Percentiles rank a stretch among this genome's conserved stretches.
These are phyloP conservation scores for Actinia tenebrosa DNA, from an alignment of 64 coral and sea anemone species.

Conservation along the genomic window DNA sequence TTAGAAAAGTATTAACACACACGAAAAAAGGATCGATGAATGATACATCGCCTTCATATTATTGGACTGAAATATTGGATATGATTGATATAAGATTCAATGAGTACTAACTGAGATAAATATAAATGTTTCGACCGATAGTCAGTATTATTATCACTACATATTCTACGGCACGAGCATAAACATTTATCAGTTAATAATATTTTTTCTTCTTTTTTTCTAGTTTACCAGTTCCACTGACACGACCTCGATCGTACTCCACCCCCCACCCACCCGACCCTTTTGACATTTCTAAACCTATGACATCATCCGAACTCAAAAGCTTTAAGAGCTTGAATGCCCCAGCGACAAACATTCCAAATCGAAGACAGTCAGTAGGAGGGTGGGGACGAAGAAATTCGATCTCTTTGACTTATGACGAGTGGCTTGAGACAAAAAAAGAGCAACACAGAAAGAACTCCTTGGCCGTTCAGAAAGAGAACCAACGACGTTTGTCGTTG, in stretches of 20 bases:
- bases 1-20: no score
- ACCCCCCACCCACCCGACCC: background rate
- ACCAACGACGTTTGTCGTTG: background rate
- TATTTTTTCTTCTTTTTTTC: background rate
- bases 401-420: background rate
- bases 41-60: no score
- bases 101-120: no score
- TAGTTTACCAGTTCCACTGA: background rate
- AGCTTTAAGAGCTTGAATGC: background rate
- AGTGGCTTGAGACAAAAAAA: slow-evolving; percentile 4
- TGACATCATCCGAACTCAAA: background rate
- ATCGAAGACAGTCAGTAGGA: background rate
- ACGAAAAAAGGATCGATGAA: no score
- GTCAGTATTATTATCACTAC: no score
- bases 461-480: background rate
- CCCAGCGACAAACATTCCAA: background rate
- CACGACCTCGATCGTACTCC: background rate
- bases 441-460: background rate
- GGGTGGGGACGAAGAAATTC: background rate
- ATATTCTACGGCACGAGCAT: no score
- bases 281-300: background rate
- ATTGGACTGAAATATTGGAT: no score
- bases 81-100: no score
- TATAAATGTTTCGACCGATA: no score
- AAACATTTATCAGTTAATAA: background rate